These are phyloP conservation scores for Drosophila vallismaia DNA, from an alignment of 2,888 invertebrate genomes.

Conservation along the genomic window DNA sequence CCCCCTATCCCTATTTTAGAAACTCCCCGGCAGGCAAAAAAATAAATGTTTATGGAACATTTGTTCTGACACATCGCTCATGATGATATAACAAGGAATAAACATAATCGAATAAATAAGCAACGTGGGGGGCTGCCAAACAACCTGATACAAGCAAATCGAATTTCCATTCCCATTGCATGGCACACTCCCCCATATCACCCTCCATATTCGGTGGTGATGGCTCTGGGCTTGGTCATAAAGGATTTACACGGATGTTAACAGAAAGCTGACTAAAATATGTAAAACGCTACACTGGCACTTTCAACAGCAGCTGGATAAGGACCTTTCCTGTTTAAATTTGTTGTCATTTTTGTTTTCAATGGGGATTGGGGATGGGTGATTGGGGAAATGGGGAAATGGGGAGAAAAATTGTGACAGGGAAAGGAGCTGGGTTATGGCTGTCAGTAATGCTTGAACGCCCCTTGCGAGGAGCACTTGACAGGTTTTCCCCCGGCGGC, in stretches of 20 bases:
- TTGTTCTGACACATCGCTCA: conserved; percentile 32
- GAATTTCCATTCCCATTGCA: conserved; percentile 56
- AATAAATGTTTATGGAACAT: conserved; percentile 41
- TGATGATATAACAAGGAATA: conserved; percentile 62
- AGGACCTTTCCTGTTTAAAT: conserved; percentile 59
- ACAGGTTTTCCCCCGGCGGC: conserved; percentile 49
- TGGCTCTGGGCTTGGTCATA: conserved; percentile 63
- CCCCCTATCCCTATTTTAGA: neutral
- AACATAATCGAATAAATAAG: conserved; percentile 77
- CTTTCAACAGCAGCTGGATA: conserved; percentile 40
- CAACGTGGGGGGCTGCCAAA: conserved; percentile 37
- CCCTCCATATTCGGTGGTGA: conserved; percentile 12
- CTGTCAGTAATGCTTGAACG: conserved; percentile 66
- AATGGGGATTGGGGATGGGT: conserved; percentile 11
- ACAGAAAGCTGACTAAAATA: conserved; percentile 68
- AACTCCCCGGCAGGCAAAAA: neutral
- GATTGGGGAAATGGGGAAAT: neutral
- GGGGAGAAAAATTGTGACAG: conserved; percentile 3
- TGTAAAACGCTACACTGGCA: conserved; percentile 66
- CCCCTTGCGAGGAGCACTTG: conserved; percentile 64
- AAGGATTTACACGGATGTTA: conserved; percentile 75
- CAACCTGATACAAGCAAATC: conserved; percentile 64
- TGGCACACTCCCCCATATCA: neutral
- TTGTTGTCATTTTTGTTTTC: conserved; percentile 68
- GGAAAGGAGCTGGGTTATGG: conserved; percentile 26